A percentile compares a stretch with the other conserved stretches of the same genome.
Evolutionary conservation across 2,113 vertebrate species (phyloP).

Genomic region (Tachysurus fulvidraco): DNA sequence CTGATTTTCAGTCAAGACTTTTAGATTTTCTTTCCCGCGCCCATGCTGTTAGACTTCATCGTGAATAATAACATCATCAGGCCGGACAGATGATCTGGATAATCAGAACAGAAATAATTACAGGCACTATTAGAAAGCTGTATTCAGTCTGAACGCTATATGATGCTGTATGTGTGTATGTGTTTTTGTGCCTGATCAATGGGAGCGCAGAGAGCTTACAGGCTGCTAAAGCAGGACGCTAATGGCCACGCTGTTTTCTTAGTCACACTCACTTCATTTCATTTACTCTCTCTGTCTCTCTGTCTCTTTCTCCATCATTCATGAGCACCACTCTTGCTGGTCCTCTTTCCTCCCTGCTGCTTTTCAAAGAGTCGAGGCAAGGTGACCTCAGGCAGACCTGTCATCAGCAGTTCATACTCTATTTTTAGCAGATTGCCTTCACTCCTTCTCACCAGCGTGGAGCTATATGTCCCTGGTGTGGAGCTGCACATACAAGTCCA

Average conservation of each 20-base stretch:
- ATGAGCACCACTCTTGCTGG: neutral
- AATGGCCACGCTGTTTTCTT: neutral
- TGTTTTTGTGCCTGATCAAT: slow-evolving; percentile 38
- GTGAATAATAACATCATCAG: neutral
- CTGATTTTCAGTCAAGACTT: neutral
- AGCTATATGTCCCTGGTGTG: slow-evolving; percentile 9
- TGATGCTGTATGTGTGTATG: slow-evolving; percentile 5
- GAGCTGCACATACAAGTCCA: slow-evolving; percentile 1
- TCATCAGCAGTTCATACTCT: slow-evolving; percentile 43
- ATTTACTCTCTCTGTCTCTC: no score
- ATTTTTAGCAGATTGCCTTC: slow-evolving; percentile 42
- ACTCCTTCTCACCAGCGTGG: slow-evolving; percentile 20
- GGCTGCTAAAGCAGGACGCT: neutral
- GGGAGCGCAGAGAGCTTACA: neutral
- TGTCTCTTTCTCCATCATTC: neutral
- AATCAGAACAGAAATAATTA: neutral
- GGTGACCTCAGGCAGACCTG: slow-evolving; percentile 43
- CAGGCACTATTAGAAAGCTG: neutral
- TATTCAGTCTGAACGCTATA: slow-evolving; percentile 10
- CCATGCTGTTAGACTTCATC: neutral
- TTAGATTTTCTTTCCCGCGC: neutral
- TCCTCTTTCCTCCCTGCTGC: neutral
- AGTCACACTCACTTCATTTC: neutral
- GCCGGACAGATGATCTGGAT: neutral
- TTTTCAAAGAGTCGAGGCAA: slow-evolving; percentile 27